phyloP scores from a whole-genome alignment of 2,888 invertebrate species.

The Formica aserva region DNA sequence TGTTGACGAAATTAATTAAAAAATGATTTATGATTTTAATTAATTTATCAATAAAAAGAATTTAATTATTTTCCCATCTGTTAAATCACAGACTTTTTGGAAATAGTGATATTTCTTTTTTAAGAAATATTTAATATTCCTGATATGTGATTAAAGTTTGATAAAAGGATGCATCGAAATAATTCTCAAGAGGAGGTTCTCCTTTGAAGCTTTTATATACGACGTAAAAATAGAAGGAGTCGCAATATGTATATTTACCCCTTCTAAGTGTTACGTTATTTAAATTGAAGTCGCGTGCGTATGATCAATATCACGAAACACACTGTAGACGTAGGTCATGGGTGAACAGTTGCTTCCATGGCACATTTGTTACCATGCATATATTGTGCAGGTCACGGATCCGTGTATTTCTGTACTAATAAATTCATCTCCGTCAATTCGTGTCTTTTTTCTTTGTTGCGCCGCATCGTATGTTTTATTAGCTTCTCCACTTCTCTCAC shows the following conservation, averaged over 20 bases:
- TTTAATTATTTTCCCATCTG: not conserved
- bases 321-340: constrained; percentile 64
- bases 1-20: not conserved
- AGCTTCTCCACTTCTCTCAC: not conserved
- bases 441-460: not conserved
- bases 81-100: not conserved
- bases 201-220: not conserved
- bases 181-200: not conserved
- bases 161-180: not conserved
- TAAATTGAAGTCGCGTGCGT: constrained; percentile 64
- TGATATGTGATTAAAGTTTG: not conserved
- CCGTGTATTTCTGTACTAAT: constrained; percentile 14
- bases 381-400: constrained; percentile 60
- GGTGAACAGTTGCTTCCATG: constrained; percentile 58
- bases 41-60: not conserved
- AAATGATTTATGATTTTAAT: constrained; percentile 2
- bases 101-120: too few species aligned
- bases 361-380: constrained; percentile 57
- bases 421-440: not conserved
- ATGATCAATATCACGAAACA: constrained; percentile 64
- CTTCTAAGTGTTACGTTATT: constrained; percentile 14
- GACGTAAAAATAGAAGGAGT: constrained; percentile 2
- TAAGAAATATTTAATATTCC: not conserved
- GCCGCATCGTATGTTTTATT: constrained; percentile 15
- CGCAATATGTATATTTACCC: constrained; percentile 19